Evolutionary conservation across 1,140 invertebrate genomes (phyloP).

Genomic region (Platyscapa corneri): DNA sequence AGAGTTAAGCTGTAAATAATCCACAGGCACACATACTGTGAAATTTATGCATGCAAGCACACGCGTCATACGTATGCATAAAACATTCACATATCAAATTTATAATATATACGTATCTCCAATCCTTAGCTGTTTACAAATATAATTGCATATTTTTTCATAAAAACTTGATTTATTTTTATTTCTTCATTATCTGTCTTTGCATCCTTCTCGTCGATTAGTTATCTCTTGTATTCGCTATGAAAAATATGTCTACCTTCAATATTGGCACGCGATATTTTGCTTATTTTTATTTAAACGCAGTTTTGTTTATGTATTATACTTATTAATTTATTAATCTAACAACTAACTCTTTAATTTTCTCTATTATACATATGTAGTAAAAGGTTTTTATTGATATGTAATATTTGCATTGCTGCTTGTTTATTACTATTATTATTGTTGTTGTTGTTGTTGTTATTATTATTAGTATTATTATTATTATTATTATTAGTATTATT

Average conservation of each 20-base stretch:
- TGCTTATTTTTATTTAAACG: conserved; percentile 36
- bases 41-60: conserved; percentile 26
- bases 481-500: too few species aligned
- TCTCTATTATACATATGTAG: conserved; percentile 28
- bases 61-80: neutral
- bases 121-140: conserved; percentile 43
- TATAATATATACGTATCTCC: conserved; percentile 24
- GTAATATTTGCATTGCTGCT: conserved; percentile 21
- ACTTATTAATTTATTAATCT: neutral
- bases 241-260: neutral
- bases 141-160: conserved; percentile 53
- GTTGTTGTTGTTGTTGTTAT: too few species aligned
- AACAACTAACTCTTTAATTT: conserved; percentile 22
- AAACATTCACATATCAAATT: conserved; percentile 15
- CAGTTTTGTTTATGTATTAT: neutral
- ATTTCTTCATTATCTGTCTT: conserved; percentile 19
- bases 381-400: neutral
- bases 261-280: neutral
- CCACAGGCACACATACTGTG: neutral
- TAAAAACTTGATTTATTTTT: conserved; percentile 47
- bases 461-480: too few species aligned
- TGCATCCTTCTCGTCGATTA: conserved; percentile 4
- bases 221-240: neutral
- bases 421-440: neutral
- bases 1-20: conserved; percentile 36